Percentiles rank a stretch among this genome's conserved stretches.
These are phyloP conservation scores for Notoglanidium macrostoma DNA, from an alignment of 2,797 vertebrate genomes.

Conservation along the genomic window DNA sequence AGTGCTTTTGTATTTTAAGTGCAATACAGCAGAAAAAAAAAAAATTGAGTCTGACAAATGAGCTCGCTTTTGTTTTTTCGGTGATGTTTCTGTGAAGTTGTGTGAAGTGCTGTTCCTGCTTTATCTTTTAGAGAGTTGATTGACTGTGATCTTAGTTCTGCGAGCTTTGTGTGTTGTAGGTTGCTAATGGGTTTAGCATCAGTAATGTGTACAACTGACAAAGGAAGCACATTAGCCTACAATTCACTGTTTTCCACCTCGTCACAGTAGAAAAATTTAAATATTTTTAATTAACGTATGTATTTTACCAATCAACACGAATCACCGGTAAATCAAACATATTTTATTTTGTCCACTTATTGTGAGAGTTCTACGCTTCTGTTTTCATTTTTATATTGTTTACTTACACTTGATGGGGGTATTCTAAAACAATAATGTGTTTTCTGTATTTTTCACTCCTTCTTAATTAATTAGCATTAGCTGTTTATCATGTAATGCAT, in stretches of 20 bases:
- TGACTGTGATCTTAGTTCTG: constrained; percentile 58
- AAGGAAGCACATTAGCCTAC: constrained; percentile 48
- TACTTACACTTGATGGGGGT: constrained; percentile 37
- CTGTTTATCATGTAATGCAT: constrained; percentile 31
- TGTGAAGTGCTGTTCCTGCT: constrained; percentile 65
- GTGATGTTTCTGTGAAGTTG: constrained; percentile 66
- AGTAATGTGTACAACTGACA: constrained; percentile 49
- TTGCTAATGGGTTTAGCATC: constrained; percentile 48
- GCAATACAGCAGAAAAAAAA: constrained; percentile 51
- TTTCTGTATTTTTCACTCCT: constrained; percentile 14
- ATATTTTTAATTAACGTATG: constrained; percentile 57
- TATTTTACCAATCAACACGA: constrained; percentile 45
- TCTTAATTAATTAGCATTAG: constrained; percentile 21
- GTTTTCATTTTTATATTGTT: constrained; percentile 47
- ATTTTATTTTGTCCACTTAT: constrained; percentile 33
- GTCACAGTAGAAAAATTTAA: constrained; percentile 25
- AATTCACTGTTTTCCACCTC: constrained; percentile 49
- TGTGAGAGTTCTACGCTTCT: constrained; percentile 60
- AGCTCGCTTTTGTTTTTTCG: constrained; percentile 67
- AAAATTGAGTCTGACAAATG: constrained; percentile 48
- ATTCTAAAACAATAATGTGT: constrained; percentile 9
- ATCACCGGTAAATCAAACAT: constrained; percentile 6
- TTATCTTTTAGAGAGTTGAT: constrained; percentile 63
- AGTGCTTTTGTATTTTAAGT: constrained; percentile 51
- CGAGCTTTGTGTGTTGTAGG: constrained; percentile 47